phyloP scores from a whole-genome alignment of 2,797 vertebrate genomes.

The Darevskia mixta region DNA sequence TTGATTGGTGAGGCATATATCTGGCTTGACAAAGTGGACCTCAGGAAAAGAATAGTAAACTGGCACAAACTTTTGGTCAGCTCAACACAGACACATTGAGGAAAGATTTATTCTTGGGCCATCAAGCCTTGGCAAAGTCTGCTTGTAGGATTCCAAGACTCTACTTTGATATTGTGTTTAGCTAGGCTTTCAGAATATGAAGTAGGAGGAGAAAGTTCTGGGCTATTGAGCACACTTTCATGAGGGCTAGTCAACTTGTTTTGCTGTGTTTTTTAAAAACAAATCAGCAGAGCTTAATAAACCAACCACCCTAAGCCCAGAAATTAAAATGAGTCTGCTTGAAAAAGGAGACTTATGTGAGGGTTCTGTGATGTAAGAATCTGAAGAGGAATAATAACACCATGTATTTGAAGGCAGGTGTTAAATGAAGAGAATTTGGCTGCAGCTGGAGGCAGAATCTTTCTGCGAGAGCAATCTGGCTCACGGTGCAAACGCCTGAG shows the following conservation, averaged over 20 bases:
- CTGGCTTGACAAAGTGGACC: slow-evolving; percentile 99
- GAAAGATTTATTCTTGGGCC: slow-evolving; percentile 69
- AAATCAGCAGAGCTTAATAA: slow-evolving; percentile 54
- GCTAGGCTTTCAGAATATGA: slow-evolving; percentile 70
- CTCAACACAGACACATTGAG: slow-evolving; percentile 88
- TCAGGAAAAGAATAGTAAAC: slow-evolving; percentile 97
- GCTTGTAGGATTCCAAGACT: slow-evolving; percentile 63
- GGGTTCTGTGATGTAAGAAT: slow-evolving; percentile 61
- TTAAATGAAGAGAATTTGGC: slow-evolving; percentile 40
- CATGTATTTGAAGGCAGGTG: slow-evolving; percentile 56
- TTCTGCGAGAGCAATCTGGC: slow-evolving; percentile 49
- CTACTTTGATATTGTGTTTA: slow-evolving; percentile 75
- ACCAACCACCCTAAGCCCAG: slow-evolving; percentile 54
- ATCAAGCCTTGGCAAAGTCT: slow-evolving; percentile 65
- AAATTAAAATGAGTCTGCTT: slow-evolving; percentile 51
- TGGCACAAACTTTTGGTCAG: slow-evolving; percentile 98
- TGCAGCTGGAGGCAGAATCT: slow-evolving; percentile 46
- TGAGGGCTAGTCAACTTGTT: slow-evolving; percentile 67
- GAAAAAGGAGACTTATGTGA: slow-evolving; percentile 23
- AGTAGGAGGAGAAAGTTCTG: slow-evolving; percentile 64
- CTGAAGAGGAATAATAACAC: slow-evolving; percentile 56
- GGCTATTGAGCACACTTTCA: slow-evolving; percentile 66
- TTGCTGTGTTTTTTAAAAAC: slow-evolving; percentile 51
- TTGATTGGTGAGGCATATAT: slow-evolving; percentile 97
- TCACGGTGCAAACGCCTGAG: slow-evolving; percentile 53